Percentiles rank a stretch among this genome's conserved stretches.
Conservation (phyloP, 2,888 invertebrate species). For the Eupithecia dodoneata region DNA sequence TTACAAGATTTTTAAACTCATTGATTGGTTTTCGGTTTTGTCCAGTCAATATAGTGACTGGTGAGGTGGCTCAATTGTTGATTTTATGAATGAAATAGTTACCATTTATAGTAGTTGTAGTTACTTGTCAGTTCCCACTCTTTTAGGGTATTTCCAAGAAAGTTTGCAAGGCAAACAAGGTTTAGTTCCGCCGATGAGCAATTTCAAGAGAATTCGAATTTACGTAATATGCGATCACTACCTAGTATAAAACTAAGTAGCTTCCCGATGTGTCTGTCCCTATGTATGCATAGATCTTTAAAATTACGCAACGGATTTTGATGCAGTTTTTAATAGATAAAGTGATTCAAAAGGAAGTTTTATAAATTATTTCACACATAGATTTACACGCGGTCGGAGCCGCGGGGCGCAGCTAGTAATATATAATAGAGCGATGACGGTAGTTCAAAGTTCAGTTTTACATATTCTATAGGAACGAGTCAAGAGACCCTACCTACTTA, state of each 20-base stretch:
- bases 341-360: too few species aligned
- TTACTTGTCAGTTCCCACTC: not conserved
- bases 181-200: not conserved
- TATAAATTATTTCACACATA: too few species aligned
- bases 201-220: constrained; percentile 4
- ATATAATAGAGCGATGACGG: not conserved
- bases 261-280: too few species aligned
- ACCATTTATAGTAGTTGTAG: not conserved
- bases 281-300: too few species aligned
- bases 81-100: not conserved
- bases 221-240: not conserved
- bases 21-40: constrained; percentile 6
- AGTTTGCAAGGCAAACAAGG: not conserved
- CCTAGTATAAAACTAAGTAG: too few species aligned
- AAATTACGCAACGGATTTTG: too few species aligned
- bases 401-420: too few species aligned
- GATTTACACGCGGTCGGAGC: too few species aligned
- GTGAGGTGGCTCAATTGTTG: not conserved
- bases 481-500: not conserved
- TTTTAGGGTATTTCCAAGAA: not conserved
- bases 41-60: not conserved
- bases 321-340: too few species aligned
- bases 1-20: not conserved
- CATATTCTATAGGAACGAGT: not conserved
- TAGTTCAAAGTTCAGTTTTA: constrained; percentile 7